Conservation (phyloP, 1,140 invertebrate genomes). For the Ridgeia piscesae region DNA sequence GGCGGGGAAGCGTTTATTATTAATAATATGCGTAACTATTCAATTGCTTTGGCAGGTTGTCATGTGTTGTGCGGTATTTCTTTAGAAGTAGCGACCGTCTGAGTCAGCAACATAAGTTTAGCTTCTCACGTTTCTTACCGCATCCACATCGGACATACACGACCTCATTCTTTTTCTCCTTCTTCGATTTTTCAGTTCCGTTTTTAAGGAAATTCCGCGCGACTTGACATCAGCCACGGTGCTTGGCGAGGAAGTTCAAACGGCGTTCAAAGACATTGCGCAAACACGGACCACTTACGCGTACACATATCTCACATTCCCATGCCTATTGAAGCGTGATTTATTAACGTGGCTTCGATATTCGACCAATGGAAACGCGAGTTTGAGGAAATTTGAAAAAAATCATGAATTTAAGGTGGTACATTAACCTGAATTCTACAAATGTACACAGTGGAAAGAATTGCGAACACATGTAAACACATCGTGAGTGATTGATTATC, state of each 20-base stretch:
- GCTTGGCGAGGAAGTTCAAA: neutral
- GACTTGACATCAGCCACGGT: neutral
- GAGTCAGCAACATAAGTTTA: neutral
- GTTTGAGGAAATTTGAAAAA: neutral
- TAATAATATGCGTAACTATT: conserved; percentile 6
- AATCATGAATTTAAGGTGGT: neutral
- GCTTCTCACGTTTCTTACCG: neutral
- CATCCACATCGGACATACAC: neutral
- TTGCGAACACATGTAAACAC: neutral
- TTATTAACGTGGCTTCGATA: neutral
- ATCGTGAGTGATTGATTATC: neutral
- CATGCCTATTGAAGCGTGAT: neutral
- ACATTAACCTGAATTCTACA: neutral
- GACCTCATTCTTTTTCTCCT: neutral
- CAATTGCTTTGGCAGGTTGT: neutral
- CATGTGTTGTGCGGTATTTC: neutral
- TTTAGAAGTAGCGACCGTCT: neutral
- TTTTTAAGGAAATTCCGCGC: neutral
- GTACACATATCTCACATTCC: neutral
- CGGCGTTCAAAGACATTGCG: neutral
- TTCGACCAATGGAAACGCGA: neutral
- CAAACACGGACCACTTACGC: neutral
- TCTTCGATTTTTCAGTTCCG: neutral
- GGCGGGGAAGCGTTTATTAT: neutral
- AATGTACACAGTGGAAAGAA: neutral